phyloP scores from a whole-genome alignment of 53 echinoderm and acorn worm species.

The Holothuria scabra region DNA sequence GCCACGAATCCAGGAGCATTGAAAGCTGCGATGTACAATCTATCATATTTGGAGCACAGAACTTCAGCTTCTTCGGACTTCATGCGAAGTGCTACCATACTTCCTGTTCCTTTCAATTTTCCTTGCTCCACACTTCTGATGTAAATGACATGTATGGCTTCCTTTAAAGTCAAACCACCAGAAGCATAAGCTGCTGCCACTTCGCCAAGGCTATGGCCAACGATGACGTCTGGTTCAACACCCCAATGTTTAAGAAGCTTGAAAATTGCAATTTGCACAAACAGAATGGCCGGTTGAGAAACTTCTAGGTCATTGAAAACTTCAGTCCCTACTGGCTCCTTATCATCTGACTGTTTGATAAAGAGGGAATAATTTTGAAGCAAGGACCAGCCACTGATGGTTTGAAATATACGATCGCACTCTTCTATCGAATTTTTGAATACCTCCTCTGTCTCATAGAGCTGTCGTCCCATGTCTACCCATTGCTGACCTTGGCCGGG shows the following conservation, averaged over 20 bases:
- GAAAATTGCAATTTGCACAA: conserved; percentile 85
- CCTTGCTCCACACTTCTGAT: conserved; percentile 84
- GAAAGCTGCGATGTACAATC: conserved; percentile 85
- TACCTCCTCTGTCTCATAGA: conserved; percentile 76
- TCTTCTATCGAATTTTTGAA: conserved; percentile 71
- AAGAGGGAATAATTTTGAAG: conserved; percentile 45
- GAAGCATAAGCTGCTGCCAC: conserved; percentile 95
- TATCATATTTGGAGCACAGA: conserved; percentile 68
- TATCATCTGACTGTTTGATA: conserved; percentile 4
- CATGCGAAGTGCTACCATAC: conserved; percentile 89
- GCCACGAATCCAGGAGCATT: conserved; percentile 86
- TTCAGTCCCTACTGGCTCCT: conserved; percentile 43
- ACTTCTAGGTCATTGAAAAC: conserved; percentile 79
- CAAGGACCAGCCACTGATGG: conserved; percentile 91
- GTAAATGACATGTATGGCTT: conserved; percentile 83
- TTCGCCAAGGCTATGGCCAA: conserved; percentile 95
- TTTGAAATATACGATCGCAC: conserved; percentile 80
- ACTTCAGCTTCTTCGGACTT: conserved; percentile 64
- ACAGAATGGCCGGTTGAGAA: conserved; percentile 83
- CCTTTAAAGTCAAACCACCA: conserved; percentile 83
- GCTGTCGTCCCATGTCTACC: conserved; percentile 86
- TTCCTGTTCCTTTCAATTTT: conserved; percentile 86
- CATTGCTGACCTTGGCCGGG: conserved; percentile 98
- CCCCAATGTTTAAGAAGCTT: conserved; percentile 83
- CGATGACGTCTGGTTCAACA: conserved; percentile 73